Evolutionary conservation across 2,113 vertebrate genomes (phyloP).

Genomic region (Lampris megalopsis): DNA sequence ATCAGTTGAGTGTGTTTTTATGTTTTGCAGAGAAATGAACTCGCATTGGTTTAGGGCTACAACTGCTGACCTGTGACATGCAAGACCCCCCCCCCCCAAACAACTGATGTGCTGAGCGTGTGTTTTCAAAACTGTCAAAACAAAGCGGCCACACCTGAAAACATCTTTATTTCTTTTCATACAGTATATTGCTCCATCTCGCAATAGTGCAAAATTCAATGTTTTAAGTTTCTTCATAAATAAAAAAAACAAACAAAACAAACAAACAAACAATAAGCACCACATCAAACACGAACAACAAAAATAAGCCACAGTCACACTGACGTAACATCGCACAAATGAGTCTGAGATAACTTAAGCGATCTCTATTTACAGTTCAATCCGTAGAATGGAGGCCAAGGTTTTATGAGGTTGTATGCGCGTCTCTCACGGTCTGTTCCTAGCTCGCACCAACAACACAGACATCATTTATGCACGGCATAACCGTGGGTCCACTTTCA

Average conservation of each 20-base stretch:
- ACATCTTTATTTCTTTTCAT: conserved; percentile 85
- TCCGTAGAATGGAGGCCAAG: conserved; percentile 60
- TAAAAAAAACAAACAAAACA: conserved; percentile 76
- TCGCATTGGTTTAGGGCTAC: background rate
- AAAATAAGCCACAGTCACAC: conserved; percentile 64
- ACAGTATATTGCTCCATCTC: conserved; percentile 88
- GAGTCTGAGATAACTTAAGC: conserved; percentile 54
- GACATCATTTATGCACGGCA: too few relatives aligned
- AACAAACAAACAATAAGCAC: conserved; percentile 78
- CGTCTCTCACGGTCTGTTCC: conserved; percentile 31
- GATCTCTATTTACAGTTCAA: conserved; percentile 63
- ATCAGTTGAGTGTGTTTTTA: background rate
- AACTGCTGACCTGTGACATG: too few relatives aligned
- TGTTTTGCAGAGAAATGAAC: background rate
- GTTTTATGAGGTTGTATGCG: conserved; percentile 44
- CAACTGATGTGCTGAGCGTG: background rate
- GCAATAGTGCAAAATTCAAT: conserved; percentile 88
- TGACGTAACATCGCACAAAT: conserved; percentile 73
- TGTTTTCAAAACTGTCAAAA: background rate
- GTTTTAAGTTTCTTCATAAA: conserved; percentile 81
- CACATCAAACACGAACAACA: conserved; percentile 71
- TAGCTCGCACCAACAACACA: conserved; percentile 19
- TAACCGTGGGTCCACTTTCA: conserved; percentile 1
- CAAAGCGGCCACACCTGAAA: conserved; percentile 68
- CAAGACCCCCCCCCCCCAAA: background rate